Evolutionary conservation across 2,888 invertebrate genomes (phyloP).

Genomic region (Crossocerus cetratus): DNA sequence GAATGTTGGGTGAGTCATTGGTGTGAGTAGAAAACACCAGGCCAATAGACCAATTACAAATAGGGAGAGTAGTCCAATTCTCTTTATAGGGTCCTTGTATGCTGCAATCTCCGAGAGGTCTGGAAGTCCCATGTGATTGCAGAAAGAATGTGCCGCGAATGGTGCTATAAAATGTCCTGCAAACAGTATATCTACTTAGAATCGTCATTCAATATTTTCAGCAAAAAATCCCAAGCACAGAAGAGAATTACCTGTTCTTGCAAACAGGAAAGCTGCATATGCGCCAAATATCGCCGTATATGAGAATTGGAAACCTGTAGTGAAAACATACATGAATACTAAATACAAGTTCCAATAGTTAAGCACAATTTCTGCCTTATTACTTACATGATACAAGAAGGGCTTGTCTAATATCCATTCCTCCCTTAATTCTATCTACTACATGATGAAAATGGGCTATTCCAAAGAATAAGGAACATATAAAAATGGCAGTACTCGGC

Average conservation of each 20-base stretch:
- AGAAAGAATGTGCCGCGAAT: conserved; percentile 93
- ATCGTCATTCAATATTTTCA: conserved; percentile 17
- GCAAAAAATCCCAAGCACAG: neutral
- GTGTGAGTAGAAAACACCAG: conserved; percentile 88
- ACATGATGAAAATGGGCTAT: conserved; percentile 97
- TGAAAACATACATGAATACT: conserved; percentile 19
- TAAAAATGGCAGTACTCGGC: conserved; percentile 86
- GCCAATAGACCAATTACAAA: conserved; percentile 87
- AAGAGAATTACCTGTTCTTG: conserved; percentile 84
- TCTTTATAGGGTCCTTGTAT: conserved; percentile 80
- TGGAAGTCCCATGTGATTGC: conserved; percentile 98
- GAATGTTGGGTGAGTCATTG: conserved; percentile 85
- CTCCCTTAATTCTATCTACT: conserved; percentile 86
- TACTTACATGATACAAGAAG: conserved; percentile 85
- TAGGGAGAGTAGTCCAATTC: conserved; percentile 81
- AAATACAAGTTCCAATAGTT: conserved; percentile 31
- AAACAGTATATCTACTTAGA: conserved; percentile 52
- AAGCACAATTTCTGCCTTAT: conserved; percentile 4
- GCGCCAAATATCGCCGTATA: conserved; percentile 96
- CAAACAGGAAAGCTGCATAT: conserved; percentile 95
- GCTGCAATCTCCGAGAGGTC: conserved; percentile 86
- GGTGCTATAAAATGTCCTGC: conserved; percentile 92
- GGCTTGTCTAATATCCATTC: conserved; percentile 84
- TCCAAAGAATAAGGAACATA: conserved; percentile 95
- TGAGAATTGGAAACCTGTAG: conserved; percentile 89